phyloP scores from a whole-genome alignment of 2,888 invertebrate species.

The Chrysina gloriosa region DNA sequence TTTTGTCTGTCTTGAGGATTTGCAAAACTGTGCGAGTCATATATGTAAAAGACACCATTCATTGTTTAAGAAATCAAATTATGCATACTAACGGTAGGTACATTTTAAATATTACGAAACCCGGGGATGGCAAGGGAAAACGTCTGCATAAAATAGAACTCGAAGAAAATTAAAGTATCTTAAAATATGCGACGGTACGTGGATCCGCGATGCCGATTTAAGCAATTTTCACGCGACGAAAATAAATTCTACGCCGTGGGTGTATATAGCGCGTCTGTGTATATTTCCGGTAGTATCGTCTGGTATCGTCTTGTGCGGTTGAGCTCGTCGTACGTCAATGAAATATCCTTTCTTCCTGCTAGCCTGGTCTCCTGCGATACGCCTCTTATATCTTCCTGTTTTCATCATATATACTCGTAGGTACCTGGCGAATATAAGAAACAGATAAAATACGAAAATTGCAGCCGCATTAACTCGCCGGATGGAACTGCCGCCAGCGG shows the following conservation, averaged over 20 bases:
- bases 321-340: too few species aligned
- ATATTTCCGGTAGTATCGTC: background rate
- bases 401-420: background rate
- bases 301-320: too few species aligned
- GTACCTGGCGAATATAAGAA: background rate
- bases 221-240: background rate
- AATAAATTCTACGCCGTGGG: background rate
- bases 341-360: background rate
- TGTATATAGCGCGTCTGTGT: background rate
- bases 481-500: background rate
- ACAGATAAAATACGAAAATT: background rate
- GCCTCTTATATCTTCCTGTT: conserved; percentile 4
- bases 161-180: too few species aligned
- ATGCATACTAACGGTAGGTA: too few species aligned
- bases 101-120: too few species aligned
- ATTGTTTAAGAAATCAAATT: too few species aligned
- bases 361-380: conserved; percentile 4
- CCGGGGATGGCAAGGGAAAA: too few species aligned
- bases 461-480: background rate
- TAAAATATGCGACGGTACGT: background rate
- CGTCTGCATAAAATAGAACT: too few species aligned
- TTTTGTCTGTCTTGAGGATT: too few species aligned
- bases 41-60: too few species aligned
- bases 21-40: too few species aligned
- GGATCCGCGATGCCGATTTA: background rate